Evolutionary conservation across 2,113 vertebrate genomes (phyloP).

Genomic region (Kobus ellipsiprymnus): DNA sequence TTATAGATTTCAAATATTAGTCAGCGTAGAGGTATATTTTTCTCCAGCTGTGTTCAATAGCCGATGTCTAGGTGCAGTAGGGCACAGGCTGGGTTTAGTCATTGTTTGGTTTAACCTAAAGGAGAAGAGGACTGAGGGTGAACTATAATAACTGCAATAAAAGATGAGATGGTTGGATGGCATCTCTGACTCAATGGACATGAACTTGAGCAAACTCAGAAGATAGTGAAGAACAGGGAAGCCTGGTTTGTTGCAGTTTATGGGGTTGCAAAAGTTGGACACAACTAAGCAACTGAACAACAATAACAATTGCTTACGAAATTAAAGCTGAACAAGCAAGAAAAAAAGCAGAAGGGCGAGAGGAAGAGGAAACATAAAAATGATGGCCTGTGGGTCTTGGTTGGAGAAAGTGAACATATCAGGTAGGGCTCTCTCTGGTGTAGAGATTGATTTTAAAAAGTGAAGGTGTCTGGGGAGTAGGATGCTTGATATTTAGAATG

Average conservation of each 20-base stretch:
- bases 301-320: not conserved
- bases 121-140: not conserved
- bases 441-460: not conserved
- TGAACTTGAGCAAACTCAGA: not conserved
- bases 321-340: not conserved
- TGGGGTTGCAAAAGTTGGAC: not conserved
- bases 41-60: no score
- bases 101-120: not conserved
- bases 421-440: no score
- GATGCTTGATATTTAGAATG: not conserved
- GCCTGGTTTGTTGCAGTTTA: not conserved
- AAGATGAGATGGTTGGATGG: not conserved
- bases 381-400: no score
- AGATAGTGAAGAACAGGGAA: not conserved
- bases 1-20: not conserved
- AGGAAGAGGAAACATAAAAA: not conserved
- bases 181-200: not conserved
- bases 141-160: not conserved
- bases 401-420: not conserved
- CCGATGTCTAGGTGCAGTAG: no score
- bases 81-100: fast-evolving
- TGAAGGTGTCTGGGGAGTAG: not conserved
- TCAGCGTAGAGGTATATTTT: not conserved
- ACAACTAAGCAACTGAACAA: not conserved
- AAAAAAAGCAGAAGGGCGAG: not conserved